phyloP scores from a whole-genome alignment of 2,888 invertebrate genomes.

The Eurois occulta region DNA sequence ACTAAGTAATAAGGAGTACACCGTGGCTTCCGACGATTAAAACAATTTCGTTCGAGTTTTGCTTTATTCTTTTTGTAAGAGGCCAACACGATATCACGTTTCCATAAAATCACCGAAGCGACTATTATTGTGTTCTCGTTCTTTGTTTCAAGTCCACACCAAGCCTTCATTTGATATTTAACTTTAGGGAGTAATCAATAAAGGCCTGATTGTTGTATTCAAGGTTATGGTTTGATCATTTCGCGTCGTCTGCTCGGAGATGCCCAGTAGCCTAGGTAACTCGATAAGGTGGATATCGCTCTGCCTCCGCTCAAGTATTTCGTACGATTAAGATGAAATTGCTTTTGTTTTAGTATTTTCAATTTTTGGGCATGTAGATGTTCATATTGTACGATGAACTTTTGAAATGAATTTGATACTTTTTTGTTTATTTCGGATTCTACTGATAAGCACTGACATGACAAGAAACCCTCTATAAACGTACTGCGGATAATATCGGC shows the following conservation, averaged over 20 bases:
- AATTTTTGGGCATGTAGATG: conserved; percentile 72
- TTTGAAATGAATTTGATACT: conserved; percentile 48
- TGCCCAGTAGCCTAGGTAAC: conserved; percentile 91
- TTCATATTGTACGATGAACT: conserved; percentile 67
- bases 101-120: conserved; percentile 90
- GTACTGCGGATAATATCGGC: not conserved
- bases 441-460: conserved; percentile 20
- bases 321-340: conserved; percentile 88
- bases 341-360: conserved; percentile 85
- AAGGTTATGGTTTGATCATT: conserved; percentile 70
- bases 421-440: conserved; percentile 28
- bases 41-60: conserved; percentile 88
- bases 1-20: conserved; percentile 77
- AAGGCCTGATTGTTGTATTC: conserved; percentile 57
- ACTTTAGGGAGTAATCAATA: conserved; percentile 62
- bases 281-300: conserved; percentile 89
- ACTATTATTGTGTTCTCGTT: conserved; percentile 83
- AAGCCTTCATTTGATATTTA: conserved; percentile 54
- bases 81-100: conserved; percentile 89
- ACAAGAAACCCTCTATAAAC: conserved; percentile 3
- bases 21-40: conserved; percentile 88
- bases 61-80: conserved; percentile 88
- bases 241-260: conserved; percentile 68
- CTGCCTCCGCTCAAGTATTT: conserved; percentile 88
- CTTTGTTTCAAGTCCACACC: conserved; percentile 78